These are phyloP conservation scores for Austrolebias charrua DNA, from an alignment of 2,797 vertebrate species.

Conservation along the genomic window DNA sequence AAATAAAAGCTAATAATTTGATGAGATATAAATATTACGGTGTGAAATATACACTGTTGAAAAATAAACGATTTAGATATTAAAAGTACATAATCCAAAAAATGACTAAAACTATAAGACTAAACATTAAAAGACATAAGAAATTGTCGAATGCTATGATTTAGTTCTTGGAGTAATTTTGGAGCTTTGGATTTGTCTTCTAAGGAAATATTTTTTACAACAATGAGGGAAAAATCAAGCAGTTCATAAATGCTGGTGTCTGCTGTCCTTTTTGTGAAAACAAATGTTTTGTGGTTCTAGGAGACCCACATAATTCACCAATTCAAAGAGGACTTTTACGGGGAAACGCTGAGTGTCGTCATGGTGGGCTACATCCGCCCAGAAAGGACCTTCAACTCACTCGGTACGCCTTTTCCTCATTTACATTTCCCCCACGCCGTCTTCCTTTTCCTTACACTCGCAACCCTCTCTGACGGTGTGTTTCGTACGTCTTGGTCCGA, in stretches of 20 bases:
- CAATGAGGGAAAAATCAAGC: not conserved
- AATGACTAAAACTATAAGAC: too few relatives aligned
- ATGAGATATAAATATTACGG: too few relatives aligned
- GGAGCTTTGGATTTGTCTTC: too few relatives aligned
- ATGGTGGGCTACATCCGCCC: conserved; percentile 94
- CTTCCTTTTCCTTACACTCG: not conserved
- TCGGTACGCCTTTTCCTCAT: conserved; percentile 78
- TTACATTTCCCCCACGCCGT: not conserved
- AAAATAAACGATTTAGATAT: too few relatives aligned
- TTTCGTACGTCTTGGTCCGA: not conserved
- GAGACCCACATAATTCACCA: conserved; percentile 95
- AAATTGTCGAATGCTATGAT: too few relatives aligned
- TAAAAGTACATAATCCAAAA: too few relatives aligned
- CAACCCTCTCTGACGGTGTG: not conserved
- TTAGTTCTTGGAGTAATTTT: too few relatives aligned
- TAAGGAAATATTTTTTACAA: too few relatives aligned
- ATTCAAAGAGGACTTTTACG: conserved; percentile 96
- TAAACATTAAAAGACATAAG: too few relatives aligned
- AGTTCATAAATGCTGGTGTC: not conserved
- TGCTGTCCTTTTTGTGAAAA: not conserved
- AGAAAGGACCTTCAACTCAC: conserved; percentile 88
- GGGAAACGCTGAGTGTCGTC: conserved; percentile 89
- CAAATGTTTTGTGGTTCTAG: conserved; percentile 64
- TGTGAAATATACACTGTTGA: too few relatives aligned
- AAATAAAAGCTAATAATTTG: too few relatives aligned